phyloP scores from a whole-genome alignment of 2,797 vertebrate genomes.

The Odontamblyopus lacepedii region DNA sequence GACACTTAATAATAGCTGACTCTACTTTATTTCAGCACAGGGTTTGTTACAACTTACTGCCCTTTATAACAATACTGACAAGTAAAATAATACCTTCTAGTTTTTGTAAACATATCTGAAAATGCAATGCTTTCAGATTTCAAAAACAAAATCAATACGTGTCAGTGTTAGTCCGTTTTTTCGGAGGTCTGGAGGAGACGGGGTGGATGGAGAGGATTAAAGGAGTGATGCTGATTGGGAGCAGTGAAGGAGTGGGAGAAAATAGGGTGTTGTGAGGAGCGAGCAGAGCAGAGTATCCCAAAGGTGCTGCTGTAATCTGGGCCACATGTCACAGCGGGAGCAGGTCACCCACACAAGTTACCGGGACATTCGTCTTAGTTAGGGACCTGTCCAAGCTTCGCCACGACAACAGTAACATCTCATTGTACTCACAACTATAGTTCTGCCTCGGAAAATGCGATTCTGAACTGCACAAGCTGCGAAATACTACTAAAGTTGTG shows the following conservation, averaged over 20 bases:
- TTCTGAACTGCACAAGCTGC: constrained; percentile 16
- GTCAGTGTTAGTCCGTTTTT: constrained; percentile 14
- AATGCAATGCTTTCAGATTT: not conserved
- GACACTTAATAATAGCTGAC: not conserved
- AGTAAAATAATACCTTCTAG: no score
- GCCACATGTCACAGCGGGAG: constrained; percentile 45
- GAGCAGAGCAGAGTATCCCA: constrained; percentile 20
- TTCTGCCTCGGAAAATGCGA: constrained; percentile 4
- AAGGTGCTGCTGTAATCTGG: constrained; percentile 56
- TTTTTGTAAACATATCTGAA: no score
- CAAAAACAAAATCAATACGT: not conserved
- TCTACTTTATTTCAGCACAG: not conserved
- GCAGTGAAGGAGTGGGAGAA: not conserved
- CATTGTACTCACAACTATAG: constrained; percentile 27
- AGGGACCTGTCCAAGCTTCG: constrained; percentile 58
- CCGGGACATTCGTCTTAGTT: constrained; percentile 72
- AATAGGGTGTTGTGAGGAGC: not conserved
- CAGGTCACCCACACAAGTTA: constrained; percentile 37
- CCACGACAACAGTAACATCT: constrained; percentile 41
- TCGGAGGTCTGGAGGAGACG: constrained; percentile 4
- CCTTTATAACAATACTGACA: not conserved
- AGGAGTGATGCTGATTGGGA: constrained; percentile 17
- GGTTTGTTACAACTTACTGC: not conserved
- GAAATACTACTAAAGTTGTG: no score
- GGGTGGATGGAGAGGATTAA: constrained; percentile 9